Evolutionary conservation across 2,113 vertebrate species (phyloP).

Genomic region (Sorex araneus): DNA sequence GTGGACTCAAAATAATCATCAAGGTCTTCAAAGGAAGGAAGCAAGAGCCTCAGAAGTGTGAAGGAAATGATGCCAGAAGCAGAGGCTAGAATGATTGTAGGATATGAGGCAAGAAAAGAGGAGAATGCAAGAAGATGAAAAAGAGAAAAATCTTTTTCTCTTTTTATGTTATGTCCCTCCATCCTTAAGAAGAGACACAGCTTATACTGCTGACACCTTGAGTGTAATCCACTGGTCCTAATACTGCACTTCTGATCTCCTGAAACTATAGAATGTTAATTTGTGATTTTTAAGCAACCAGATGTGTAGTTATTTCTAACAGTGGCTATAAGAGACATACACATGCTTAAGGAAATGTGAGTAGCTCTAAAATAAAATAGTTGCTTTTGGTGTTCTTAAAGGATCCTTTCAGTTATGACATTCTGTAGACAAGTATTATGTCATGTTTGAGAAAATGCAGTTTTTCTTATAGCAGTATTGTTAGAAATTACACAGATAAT

Average conservation of each 20-base stretch:
- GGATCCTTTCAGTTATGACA: neutral
- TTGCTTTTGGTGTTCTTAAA: neutral
- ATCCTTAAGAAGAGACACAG: neutral
- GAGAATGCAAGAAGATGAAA: neutral
- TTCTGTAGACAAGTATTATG: neutral
- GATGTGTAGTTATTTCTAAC: neutral
- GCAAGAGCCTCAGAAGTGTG: neutral
- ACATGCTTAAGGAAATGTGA: constrained; percentile 19
- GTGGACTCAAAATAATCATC: neutral
- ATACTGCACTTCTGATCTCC: constrained; percentile 10
- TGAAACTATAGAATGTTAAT: neutral
- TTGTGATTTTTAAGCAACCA: constrained; percentile 13
- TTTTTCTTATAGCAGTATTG: neutral
- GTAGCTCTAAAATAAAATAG: constrained; percentile 45
- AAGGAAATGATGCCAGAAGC: neutral
- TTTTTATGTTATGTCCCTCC: neutral
- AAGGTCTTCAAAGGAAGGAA: neutral
- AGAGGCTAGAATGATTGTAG: neutral
- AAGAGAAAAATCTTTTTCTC: neutral
- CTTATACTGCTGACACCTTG: neutral
- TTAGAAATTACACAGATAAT: neutral
- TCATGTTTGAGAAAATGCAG: neutral
- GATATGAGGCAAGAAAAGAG: neutral
- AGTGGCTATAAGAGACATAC: neutral
- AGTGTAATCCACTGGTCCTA: neutral